Evolutionary conservation across 2,888 invertebrate species (phyloP), one percentile per base, ranked within the genome.

Genomic region (Orchesellides sinensis): DNA sequence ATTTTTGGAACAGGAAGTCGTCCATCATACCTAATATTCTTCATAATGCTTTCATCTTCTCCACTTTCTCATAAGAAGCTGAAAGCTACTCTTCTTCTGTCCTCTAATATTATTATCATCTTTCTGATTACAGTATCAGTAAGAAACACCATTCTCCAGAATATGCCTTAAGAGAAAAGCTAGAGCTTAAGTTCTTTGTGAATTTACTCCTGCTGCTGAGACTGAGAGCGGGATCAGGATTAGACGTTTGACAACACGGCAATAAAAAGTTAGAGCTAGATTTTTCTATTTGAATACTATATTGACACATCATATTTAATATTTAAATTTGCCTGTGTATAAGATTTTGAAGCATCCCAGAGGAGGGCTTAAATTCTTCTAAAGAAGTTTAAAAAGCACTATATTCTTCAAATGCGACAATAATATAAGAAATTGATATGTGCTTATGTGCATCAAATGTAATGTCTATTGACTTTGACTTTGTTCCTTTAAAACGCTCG

Each of bases 21-120:
- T 87, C 84, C 85, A 87, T 87, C 87, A 87, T 87, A 65, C 29
- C 78, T 78, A 78, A 78, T 78, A 78, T 78, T 78, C 78, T 69
- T 75, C 56, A 17, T 61, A 66, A 40, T 14, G 52, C 68, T 66
- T 66, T 74, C 72, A 63, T 65, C 65, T 63, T 66, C 35, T 66
- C 12, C 29, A 2, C 40, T 40, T 40, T 40, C 19, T 56, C 17
- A 2, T 27, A 8, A 49, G 25, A 27, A 27, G 49, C 10, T 66
- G 65, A 45, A 23, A 47, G 29, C 23, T 68, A 17, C 17, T 17
- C 27, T 27, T 45, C 49, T 17, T 4, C 12, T 70, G 29, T 70
- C 27, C 40, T 14, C 10, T 61, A 73, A 73, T 32, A 52, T 25
- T 47, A 74, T 74, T 74, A 63, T 74, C 63, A 63, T 63, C 63